Evolutionary conservation across 2,113 vertebrate genomes (phyloP).

Genomic region (Callopanchax toddi): DNA sequence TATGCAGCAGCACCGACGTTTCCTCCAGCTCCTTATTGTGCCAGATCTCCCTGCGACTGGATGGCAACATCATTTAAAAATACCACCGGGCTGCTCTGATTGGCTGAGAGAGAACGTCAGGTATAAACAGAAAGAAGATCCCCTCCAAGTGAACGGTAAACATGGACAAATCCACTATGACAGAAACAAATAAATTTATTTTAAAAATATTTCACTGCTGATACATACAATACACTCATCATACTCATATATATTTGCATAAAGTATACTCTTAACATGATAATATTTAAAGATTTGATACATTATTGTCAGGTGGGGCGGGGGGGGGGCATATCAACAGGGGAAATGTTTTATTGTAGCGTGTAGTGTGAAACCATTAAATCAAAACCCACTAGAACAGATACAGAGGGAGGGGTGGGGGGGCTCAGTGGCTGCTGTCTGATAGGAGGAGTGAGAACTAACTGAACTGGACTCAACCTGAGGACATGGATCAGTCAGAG

Average conservation of each 20-base stretch:
- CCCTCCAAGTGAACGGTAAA: not conserved
- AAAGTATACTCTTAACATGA: constrained; percentile 97
- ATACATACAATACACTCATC: constrained; percentile 98
- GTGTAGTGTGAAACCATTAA: constrained; percentile 92
- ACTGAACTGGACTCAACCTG: too few relatives aligned
- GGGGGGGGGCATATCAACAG: constrained; percentile 91
- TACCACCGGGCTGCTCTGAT: constrained; percentile 35
- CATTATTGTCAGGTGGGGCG: constrained; percentile 85
- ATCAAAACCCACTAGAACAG: constrained; percentile 81
- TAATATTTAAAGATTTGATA: constrained; percentile 97
- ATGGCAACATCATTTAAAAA: constrained; percentile 52
- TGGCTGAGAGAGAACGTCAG: constrained; percentile 26
- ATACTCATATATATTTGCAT: constrained; percentile 94
- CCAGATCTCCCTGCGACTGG: constrained; percentile 24
- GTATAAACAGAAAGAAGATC: not conserved
- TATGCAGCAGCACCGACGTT: too few relatives aligned
- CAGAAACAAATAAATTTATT: constrained; percentile 91
- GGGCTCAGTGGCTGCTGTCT: constrained; percentile 32
- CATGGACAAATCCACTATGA: constrained; percentile 45
- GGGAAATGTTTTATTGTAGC: constrained; percentile 78
- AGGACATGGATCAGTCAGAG: too few relatives aligned
- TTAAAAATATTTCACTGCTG: constrained; percentile 99
- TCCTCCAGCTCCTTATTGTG: not conserved
- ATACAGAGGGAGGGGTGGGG: constrained; percentile 39
- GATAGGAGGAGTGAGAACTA: constrained; percentile 29